Evolutionary conservation across 1,140 invertebrate genomes (phyloP).

Genomic region (Lepidurus apus): DNA sequence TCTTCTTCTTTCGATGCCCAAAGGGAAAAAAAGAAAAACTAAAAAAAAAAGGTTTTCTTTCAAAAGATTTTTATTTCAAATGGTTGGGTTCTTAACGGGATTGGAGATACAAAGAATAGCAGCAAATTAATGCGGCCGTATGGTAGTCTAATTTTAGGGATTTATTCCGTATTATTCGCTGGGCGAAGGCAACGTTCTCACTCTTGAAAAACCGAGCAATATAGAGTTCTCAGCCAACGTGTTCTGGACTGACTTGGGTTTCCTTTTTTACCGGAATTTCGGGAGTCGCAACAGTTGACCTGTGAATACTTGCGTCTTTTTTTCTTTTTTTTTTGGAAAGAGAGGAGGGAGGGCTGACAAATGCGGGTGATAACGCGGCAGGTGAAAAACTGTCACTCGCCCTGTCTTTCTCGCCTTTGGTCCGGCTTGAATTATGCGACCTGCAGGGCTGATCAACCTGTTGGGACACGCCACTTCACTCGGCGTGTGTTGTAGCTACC

Average conservation of each 20-base stretch:
- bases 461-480: background rate
- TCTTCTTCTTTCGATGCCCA: background rate
- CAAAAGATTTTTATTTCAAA: background rate
- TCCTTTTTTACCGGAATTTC: no score
- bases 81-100: background rate
- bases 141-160: no score
- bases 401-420: background rate
- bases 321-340: no score
- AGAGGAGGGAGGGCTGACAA: background rate
- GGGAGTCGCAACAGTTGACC: no score
- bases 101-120: background rate
- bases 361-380: slow-evolving; percentile 1
- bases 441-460: background rate
- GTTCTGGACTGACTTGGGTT: no score
- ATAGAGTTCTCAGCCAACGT: no score
- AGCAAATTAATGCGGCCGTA: background rate
- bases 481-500: background rate
- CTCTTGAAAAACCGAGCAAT: no score
- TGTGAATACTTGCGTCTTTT: no score
- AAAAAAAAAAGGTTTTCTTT: background rate
- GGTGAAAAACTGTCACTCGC: slow-evolving; percentile 14
- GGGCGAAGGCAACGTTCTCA: no score
- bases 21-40: background rate
- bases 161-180: no score
- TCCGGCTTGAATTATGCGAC: slow-evolving; percentile 7